A percentile compares a stretch with the other conserved stretches of the same genome.
These are phyloP conservation scores for Macaria notata DNA, from an alignment of 2,888 invertebrate genomes.

Conservation along the genomic window DNA sequence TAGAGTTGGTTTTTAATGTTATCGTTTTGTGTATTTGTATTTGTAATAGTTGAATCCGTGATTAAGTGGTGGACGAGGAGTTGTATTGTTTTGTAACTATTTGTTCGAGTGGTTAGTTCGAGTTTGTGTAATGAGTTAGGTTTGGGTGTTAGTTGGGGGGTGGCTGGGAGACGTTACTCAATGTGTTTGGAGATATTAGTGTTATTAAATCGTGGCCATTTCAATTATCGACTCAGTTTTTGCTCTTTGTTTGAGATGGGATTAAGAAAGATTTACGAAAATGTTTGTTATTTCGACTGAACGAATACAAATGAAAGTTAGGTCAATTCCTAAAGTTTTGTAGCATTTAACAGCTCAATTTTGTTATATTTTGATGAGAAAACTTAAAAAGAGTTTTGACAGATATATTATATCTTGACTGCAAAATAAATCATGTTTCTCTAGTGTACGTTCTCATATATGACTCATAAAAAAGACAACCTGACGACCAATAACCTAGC, in stretches of 20 bases:
- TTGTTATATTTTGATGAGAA: too few relatives aligned
- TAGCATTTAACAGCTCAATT: too few relatives aligned
- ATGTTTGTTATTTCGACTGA: too few relatives aligned
- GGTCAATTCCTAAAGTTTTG: too few relatives aligned
- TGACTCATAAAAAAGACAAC: too few relatives aligned
- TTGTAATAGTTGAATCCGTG: constrained; percentile 48
- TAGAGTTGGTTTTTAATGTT: constrained; percentile 32
- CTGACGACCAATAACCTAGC: too few relatives aligned
- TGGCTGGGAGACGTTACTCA: constrained; percentile 15
- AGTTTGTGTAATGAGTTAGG: constrained; percentile 37
- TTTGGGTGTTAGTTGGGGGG: constrained; percentile 17
- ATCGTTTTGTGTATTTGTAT: constrained; percentile 40
- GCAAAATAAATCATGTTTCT: too few relatives aligned
- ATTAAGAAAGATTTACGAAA: constrained; percentile 11
- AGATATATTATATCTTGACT: background rate
- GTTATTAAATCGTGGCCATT: constrained; percentile 5
- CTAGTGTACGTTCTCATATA: too few relatives aligned
- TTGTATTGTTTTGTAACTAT: constrained; percentile 43
- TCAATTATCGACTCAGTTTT: constrained; percentile 17
- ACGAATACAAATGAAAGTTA: too few relatives aligned
- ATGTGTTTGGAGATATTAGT: constrained; percentile 14
- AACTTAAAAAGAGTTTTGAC: too few relatives aligned
- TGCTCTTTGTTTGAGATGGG: constrained; percentile 10
- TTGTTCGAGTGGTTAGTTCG: constrained; percentile 37
- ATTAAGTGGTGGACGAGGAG: constrained; percentile 48